A percentile compares a stretch with the other conserved stretches of the same genome.
Evolutionary conservation across 2,888 invertebrate species (phyloP).

Genomic region (Dorcus parallelipipedus): DNA sequence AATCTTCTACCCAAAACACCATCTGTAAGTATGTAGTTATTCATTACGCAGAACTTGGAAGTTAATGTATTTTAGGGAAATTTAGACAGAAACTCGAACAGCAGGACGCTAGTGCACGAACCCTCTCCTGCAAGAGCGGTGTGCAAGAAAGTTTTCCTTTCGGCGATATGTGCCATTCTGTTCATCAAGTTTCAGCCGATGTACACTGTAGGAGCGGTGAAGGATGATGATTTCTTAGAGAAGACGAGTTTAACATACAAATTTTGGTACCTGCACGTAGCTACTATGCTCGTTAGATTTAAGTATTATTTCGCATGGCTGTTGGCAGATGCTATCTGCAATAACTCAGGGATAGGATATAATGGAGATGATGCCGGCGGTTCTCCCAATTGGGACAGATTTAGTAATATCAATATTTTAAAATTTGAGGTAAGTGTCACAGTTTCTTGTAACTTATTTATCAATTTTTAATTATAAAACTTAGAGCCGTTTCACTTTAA

Average conservation of each 20-base stretch:
- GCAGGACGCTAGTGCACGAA: constrained; percentile 55
- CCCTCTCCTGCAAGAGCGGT: constrained; percentile 72
- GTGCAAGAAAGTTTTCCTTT: constrained; percentile 67
- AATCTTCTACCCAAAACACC: constrained; percentile 35
- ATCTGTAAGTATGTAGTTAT: constrained; percentile 4
- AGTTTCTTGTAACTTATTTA: not conserved
- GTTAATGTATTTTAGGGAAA: constrained; percentile 42
- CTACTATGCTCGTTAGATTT: constrained; percentile 77
- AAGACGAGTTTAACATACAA: constrained; percentile 59
- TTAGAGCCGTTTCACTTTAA: no score
- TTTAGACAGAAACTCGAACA: constrained; percentile 49
- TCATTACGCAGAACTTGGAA: not conserved
- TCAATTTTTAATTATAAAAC: not conserved
- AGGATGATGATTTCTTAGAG: constrained; percentile 65
- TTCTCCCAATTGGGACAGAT: constrained; percentile 82
- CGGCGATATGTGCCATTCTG: constrained; percentile 67
- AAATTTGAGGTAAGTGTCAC: constrained; percentile 75
- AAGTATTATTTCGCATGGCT: constrained; percentile 99
- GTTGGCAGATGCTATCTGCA: constrained; percentile 91
- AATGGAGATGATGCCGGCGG: constrained; percentile 76
- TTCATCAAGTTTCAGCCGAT: constrained; percentile 68
- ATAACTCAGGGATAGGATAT: constrained; percentile 89
- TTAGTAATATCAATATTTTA: constrained; percentile 86
- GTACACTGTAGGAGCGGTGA: constrained; percentile 62
- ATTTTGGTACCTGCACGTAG: constrained; percentile 71